These are phyloP conservation scores for Pseudomyrmex dendroicus DNA, from an alignment of 1,140 invertebrate species.

Conservation along the genomic window DNA sequence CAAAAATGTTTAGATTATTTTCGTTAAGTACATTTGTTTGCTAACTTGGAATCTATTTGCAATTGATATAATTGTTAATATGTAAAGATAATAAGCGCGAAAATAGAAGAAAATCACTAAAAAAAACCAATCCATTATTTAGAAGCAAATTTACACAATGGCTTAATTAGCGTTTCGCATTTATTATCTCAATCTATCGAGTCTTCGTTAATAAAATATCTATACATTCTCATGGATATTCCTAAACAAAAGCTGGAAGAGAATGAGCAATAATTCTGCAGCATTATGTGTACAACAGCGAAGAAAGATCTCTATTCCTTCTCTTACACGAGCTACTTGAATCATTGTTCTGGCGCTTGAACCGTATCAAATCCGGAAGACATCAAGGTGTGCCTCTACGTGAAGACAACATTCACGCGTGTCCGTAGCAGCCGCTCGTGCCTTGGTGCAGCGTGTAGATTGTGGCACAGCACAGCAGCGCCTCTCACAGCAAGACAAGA, in stretches of 20 bases:
- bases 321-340: slow-evolving; percentile 14
- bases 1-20: no score
- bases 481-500: slow-evolving; percentile 67
- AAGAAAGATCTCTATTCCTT: slow-evolving; percentile 14
- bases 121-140: no score
- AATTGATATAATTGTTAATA: no score
- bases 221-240: not conserved
- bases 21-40: no score
- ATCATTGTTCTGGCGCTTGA: slow-evolving; percentile 28
- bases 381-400: slow-evolving; percentile 23
- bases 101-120: no score
- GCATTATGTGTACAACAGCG: not conserved
- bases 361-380: slow-evolving; percentile 46
- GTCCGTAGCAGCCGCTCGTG: slow-evolving; percentile 55
- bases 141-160: no score
- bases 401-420: slow-evolving; percentile 47
- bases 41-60: no score
- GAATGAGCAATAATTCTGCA: not conserved
- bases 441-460: slow-evolving; percentile 49
- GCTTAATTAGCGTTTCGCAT: no score
- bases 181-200: no score
- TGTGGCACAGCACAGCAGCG: slow-evolving; percentile 57
- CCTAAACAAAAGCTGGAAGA: not conserved
- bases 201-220: no score
- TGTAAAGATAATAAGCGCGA: no score